These are phyloP conservation scores for Anarrhichthys ocellatus DNA, from an alignment of 2,113 vertebrate genomes.

Conservation along the genomic window DNA sequence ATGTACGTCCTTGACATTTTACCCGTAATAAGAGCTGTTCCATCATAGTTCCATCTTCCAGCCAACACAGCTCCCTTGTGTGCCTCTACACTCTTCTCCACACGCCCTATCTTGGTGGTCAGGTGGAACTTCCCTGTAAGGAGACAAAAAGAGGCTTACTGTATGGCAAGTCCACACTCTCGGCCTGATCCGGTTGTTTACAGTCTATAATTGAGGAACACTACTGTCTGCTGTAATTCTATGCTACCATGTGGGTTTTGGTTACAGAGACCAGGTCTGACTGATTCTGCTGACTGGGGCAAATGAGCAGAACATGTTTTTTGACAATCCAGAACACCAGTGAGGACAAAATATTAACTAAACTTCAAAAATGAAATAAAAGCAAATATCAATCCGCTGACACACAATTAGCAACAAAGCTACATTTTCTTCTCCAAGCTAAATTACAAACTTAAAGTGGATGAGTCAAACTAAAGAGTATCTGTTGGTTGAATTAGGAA, in stretches of 20 bases:
- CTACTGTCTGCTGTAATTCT: neutral
- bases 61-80: conserved; percentile 95
- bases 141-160: conserved; percentile 26
- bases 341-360: conserved; percentile 10
- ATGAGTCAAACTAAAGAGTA: conserved; percentile 54
- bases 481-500: conserved; percentile 57
- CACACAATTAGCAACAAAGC: conserved; percentile 18
- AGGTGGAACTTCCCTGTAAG: conserved; percentile 94
- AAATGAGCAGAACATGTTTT: neutral
- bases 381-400: conserved; percentile 5
- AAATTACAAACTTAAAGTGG: conserved; percentile 42
- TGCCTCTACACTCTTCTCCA: conserved; percentile 96
- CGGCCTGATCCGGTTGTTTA: neutral
- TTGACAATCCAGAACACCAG: conserved; percentile 13
- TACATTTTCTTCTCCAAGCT: conserved; percentile 21
- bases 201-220: conserved; percentile 14
- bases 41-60: conserved; percentile 95
- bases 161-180: neutral
- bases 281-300: conserved; percentile 11
- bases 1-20: conserved; percentile 5
- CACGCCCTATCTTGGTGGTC: conserved; percentile 90
- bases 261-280: neutral
- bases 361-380: conserved; percentile 13
- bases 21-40: conserved; percentile 96
- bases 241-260: neutral